Conservation (phyloP, 2,797 vertebrate species). For the Vultur gryphus region DNA sequence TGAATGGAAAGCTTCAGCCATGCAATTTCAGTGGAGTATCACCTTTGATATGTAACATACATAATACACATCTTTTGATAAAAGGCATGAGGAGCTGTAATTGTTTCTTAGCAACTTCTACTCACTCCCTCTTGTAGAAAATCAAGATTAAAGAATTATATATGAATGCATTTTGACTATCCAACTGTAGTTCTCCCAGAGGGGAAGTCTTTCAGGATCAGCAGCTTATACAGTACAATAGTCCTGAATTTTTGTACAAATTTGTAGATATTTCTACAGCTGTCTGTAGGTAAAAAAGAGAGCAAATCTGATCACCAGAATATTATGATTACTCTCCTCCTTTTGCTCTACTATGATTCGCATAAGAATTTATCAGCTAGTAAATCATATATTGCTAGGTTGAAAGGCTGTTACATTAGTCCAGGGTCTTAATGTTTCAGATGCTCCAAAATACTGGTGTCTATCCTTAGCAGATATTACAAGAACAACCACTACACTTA, state of each 20-base stretch:
- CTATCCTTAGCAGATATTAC: background rate
- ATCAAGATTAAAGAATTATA: background rate
- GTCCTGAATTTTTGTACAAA: background rate
- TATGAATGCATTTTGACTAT: background rate
- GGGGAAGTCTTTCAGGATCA: background rate
- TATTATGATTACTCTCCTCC: background rate
- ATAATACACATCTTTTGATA: background rate
- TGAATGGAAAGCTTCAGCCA: background rate
- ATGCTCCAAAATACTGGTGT: background rate
- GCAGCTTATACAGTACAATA: background rate
- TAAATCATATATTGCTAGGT: background rate
- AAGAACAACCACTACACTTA: background rate
- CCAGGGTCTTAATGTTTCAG: background rate
- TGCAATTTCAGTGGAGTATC: background rate
- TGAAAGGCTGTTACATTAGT: background rate
- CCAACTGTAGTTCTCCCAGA: background rate
- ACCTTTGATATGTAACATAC: background rate
- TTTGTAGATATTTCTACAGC: background rate
- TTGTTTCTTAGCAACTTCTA: background rate
- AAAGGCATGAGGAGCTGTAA: background rate
- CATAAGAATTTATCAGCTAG: background rate
- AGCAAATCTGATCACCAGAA: background rate
- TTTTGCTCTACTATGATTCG: background rate
- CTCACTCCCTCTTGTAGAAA: background rate
- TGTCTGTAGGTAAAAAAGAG: background rate